Base-by-base conservation (phyloP, 2,797 vertebrate species). In the Pseudomugil tenellus region DNA sequence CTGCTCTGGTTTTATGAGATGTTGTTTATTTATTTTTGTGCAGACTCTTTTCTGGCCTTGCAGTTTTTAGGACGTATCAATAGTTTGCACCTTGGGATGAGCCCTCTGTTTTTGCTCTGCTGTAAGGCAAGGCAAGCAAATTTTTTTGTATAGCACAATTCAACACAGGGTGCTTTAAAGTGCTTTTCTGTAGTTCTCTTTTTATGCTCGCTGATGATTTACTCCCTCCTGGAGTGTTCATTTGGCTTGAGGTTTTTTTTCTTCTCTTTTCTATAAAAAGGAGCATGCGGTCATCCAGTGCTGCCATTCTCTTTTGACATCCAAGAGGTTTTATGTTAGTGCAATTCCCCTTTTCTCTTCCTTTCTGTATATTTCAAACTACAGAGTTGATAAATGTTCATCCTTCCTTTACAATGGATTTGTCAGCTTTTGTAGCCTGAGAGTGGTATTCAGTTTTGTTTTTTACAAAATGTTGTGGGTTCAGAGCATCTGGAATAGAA, bases 21-120 rank as follows among this genome's bases (percentile, higher is more conserved):
- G 11, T 39, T 43, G 5, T n/a, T 43, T n/a, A 19, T 49, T 49
- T 19, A n/a, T 49, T 49, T 49, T 25, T 25, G 3, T 12, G 25
- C 46, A 49, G 13, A 49, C 4, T 49, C 46, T 23, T 49, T 12
- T 25, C 21, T 25, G n/a, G 46, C 46, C 46, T 25, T 23, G 25
- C 7, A 6, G 61, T 26, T 34, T 49, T 53, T 14, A n/a, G 28
- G 35, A 3, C 39, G n/a, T 39, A 29, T 54, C 16, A 61, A 49
- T 32, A 19, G 49, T n/a, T 64, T 41, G 35, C 51, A 64, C 26
- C 25, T 16, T 39, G 62, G 6, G 35, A 25, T 54, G 49, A 53
- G 13, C 37, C 31, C 23, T 29, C 7, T n/a, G 57, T 17, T 19
- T 59, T n/a, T 29, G 16, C 58, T 41, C 35, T 31, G 26, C 35